Base-by-base conservation (phyloP, 2,797 vertebrate genomes). In the Rallus crepitans region DNA sequence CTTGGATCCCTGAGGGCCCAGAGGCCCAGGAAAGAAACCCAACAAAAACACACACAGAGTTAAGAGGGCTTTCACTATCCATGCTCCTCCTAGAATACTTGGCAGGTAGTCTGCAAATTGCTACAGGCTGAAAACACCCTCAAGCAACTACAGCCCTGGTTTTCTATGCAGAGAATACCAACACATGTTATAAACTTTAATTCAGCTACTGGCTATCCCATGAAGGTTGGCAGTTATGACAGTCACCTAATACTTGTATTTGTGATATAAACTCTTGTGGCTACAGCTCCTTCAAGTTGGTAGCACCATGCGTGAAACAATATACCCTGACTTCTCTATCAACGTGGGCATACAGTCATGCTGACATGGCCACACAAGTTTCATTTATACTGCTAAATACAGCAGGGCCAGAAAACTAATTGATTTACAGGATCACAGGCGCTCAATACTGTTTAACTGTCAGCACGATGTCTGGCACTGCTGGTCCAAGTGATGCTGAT, bases 321-420 rank as follows among this genome's bases (percentile, higher is more conserved):
- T 40, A 73, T 0, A 79, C 39, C 35, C 93, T 45, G 95, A 89
- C 21, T 90, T 79, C 35, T 5, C 47, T 65, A 42, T 13, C 78
- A 65, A 5, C 12, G 52, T 39, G 78, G 89, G 87, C 89, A 89
- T 2, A 39, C 71, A 91, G 89, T 59, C 73, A 9, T 18, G 81
- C 87, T 89, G 92, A 93, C 70, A 90, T 0, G 1, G 92, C 86
- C 86, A 90, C 90, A 90, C 59, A 55, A 66, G 37, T 76, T 93
- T 80, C 75, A 70, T 63, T 87, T 92, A 66, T 33, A 65, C 56
- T 56, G 81, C 70, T 92, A 76, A 87, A 82, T 48, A 66, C 45
- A 94, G 89, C 91, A 55, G 35, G 75, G 71, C 47, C 91, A 92
- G 89, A 85, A 93, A 92, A 90, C 89, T 87, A 90, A 89, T 39